Percentiles rank a stretch among this genome's conserved stretches.
These are phyloP conservation scores for Callyntrura sp. DNA, from an alignment of 2,888 invertebrate genomes.

Conservation along the genomic window DNA sequence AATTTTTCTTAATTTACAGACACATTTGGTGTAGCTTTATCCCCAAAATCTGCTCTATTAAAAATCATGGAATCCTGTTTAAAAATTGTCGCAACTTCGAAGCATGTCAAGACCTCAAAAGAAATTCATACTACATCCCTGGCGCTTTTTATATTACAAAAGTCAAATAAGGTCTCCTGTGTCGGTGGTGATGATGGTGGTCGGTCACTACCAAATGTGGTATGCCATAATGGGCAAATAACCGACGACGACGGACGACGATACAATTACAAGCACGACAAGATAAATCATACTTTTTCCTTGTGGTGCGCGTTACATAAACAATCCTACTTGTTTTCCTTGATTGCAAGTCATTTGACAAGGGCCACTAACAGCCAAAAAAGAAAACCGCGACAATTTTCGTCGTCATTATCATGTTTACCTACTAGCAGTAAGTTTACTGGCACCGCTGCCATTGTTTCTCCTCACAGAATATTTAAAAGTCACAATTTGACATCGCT, in stretches of 20 bases:
- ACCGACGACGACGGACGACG: conserved; percentile 26
- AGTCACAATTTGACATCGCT: conserved; percentile 61
- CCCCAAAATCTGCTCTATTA: background rate
- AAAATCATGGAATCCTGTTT: background rate
- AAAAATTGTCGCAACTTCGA: background rate
- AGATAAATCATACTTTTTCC: conserved; percentile 50
- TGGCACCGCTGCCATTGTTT: background rate
- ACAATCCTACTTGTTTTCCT: background rate
- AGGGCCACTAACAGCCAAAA: background rate
- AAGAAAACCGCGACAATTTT: conserved; percentile 21
- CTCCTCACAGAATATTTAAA: conserved; percentile 1
- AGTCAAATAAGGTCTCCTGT: background rate
- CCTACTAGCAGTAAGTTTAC: too few species aligned
- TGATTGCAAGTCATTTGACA: background rate
- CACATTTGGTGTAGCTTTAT: conserved; percentile 14
- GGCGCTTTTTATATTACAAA: background rate
- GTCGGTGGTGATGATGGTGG: background rate
- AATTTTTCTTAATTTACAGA: background rate
- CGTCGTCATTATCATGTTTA: background rate
- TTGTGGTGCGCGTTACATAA: too few species aligned
- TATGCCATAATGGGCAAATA: conserved; percentile 9
- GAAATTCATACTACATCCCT: too few species aligned
- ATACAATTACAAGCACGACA: background rate
- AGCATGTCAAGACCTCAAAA: too few species aligned
- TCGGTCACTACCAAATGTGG: conserved; percentile 36